These are phyloP conservation scores for Dascillus cervinus DNA, from an alignment of 2,888 invertebrate genomes.

Conservation along the genomic window DNA sequence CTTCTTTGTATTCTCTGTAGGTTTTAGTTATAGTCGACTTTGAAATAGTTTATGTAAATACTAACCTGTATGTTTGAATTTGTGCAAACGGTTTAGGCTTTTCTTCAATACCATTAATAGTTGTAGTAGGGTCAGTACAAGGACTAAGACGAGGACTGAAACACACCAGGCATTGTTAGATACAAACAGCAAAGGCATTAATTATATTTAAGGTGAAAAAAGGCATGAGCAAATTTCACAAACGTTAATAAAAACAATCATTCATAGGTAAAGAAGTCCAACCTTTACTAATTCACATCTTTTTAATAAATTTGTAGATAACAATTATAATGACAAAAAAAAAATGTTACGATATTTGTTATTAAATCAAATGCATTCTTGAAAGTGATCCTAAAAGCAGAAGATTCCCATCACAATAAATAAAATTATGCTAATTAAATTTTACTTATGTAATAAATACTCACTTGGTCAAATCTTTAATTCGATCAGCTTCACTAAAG, in stretches of 20 bases:
- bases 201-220: not conserved
- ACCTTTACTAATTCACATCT: no score
- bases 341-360: no score
- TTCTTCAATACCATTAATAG: constrained; percentile 55
- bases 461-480: no score
- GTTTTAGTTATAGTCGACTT: not conserved
- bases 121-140: constrained; percentile 51
- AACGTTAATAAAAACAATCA: no score
- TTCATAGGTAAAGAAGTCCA: no score
- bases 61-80: constrained; percentile 69
- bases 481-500: constrained; percentile 29
- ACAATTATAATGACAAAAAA: no score
- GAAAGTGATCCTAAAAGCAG: no score
- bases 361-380: no score
- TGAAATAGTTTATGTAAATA: not conserved
- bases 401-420: no score
- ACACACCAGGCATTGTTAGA: constrained; percentile 16
- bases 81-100: constrained; percentile 59
- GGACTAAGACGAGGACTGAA: constrained; percentile 48
- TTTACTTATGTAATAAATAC: no score
- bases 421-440: no score
- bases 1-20: constrained; percentile 82
- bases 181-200: not conserved
- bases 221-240: not conserved
- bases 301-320: no score